Percentiles rank a stretch among this genome's conserved stretches.
Conservation (phyloP, 2,888 invertebrate species). For the Dasysyrphus albostriatus region DNA sequence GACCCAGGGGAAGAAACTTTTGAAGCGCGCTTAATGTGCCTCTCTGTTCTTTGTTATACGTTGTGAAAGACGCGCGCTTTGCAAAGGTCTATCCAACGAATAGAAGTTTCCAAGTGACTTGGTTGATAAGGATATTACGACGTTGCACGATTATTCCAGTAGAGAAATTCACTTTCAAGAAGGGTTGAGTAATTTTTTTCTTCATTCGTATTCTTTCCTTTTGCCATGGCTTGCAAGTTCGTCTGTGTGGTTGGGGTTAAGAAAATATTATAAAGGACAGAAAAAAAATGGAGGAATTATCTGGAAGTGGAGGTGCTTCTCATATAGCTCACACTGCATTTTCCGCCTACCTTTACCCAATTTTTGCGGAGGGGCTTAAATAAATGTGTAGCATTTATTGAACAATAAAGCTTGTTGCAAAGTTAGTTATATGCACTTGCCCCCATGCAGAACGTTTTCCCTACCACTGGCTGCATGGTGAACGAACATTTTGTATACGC, state of each 20-base stretch:
- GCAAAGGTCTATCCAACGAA: constrained; percentile 67
- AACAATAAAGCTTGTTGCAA: constrained; percentile 33
- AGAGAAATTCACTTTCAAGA: constrained; percentile 72
- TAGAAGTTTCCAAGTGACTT: constrained; percentile 75
- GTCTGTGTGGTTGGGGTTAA: constrained; percentile 51
- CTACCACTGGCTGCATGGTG: constrained; percentile 19
- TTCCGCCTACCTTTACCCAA: not conserved
- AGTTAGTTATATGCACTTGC: not conserved
- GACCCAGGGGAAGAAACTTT: constrained; percentile 33
- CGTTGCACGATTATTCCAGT: constrained; percentile 73
- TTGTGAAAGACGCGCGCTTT: constrained; percentile 62
- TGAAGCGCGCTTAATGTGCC: constrained; percentile 62
- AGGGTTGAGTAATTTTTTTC: constrained; percentile 74
- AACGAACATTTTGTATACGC: constrained; percentile 19
- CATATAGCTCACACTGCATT: not conserved
- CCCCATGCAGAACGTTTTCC: constrained; percentile 16
- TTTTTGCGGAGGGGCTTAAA: not conserved
- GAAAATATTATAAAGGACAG: constrained; percentile 56
- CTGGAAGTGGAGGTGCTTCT: constrained; percentile 49
- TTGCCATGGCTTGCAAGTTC: constrained; percentile 53
- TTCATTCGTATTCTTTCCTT: constrained; percentile 52
- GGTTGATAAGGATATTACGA: constrained; percentile 76
- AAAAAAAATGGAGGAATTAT: constrained; percentile 64
- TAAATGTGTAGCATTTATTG: constrained; percentile 29
- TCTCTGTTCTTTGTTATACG: constrained; percentile 65